Base-by-base conservation (phyloP, 2,888 invertebrate genomes). In the Selenia dentaria region DNA sequence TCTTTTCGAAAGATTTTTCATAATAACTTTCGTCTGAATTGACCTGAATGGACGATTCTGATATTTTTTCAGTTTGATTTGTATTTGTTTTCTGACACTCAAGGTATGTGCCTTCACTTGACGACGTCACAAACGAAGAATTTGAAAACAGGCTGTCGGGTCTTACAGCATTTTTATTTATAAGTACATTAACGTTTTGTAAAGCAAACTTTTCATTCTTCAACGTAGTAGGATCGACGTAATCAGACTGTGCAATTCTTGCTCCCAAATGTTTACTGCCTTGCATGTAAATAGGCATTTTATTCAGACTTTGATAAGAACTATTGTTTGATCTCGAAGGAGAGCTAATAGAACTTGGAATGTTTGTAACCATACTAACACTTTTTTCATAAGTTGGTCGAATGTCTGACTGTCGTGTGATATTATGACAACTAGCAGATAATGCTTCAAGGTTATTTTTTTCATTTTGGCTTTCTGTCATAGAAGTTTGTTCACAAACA, bases 191-290 rank as follows among this genome's bases (percentile, higher is more conserved):
- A 73, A 70, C 92, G 86, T 70, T 94, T 69, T 82, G 89, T 28
- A 80, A 64, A 6, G 88, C 79, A 3, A 91, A 83, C 59, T 79
- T 85, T 46, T 88, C 86, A 26, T 57, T 77, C 27, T 93, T 92
- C 11, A 96, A 83, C 10, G 94, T 93, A 35, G 94, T 93, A 0
- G 97, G 96, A 74, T 97, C 96, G 0, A 95, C 96, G 64, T 97
- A 97, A 71, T 97, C 97, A 0, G 96, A 94, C 59, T 96, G 94
- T 0, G 97, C 97, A 72, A 98, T 96, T 54, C 97, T 93, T 26
- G 97, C 97, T 0, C 97, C 97, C 57, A 97, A 92, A 48, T 94
- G 93, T 57, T 95, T 95, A 59, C 96, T 96, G 6, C 96, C 96
- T 79, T 95, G 96, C 70, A 94, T 94, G 67, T 95, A 95, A 48